Evolutionary conservation across 2,113 vertebrate genomes (phyloP).

Genomic region (Siniperca knerii): DNA sequence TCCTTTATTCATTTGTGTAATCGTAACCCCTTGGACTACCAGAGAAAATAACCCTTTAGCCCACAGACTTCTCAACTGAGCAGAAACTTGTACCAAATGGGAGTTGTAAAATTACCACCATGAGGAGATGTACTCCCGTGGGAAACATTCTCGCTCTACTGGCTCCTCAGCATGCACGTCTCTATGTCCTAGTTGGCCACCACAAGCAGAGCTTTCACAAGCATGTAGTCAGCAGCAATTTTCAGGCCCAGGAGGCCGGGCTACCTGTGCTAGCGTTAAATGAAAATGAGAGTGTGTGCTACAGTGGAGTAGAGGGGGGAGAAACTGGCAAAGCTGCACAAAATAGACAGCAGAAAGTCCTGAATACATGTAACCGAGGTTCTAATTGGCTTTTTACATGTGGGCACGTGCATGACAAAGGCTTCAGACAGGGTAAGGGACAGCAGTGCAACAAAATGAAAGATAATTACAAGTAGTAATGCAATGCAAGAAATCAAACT

Average conservation of each 20-base stretch:
- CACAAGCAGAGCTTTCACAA: constrained; percentile 8
- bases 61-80: not conserved
- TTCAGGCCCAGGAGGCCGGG: constrained; percentile 32
- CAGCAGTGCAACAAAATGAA: not conserved
- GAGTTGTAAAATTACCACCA: not conserved
- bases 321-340: not conserved
- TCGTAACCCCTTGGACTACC: not conserved
- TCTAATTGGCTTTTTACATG: not conserved
- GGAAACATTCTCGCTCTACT: not conserved
- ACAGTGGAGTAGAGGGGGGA: not conserved
- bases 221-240: constrained; percentile 33
- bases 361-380: not conserved
- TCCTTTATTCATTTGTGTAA: no score
- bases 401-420: no score
- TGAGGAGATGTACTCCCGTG: not conserved
- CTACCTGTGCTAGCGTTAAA: constrained; percentile 42
- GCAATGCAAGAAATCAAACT: not conserved
- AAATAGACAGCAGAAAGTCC: not conserved
- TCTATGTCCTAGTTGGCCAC: not conserved
- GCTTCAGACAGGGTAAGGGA: not conserved
- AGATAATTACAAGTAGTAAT: no score
- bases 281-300: constrained; percentile 40
- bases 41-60: not conserved
- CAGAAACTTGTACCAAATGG: not conserved
- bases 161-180: not conserved